Evolutionary conservation across 2,888 invertebrate species (phyloP), one percentile per base, ranked within the genome.

Genomic region (Lobophora halterata): DNA sequence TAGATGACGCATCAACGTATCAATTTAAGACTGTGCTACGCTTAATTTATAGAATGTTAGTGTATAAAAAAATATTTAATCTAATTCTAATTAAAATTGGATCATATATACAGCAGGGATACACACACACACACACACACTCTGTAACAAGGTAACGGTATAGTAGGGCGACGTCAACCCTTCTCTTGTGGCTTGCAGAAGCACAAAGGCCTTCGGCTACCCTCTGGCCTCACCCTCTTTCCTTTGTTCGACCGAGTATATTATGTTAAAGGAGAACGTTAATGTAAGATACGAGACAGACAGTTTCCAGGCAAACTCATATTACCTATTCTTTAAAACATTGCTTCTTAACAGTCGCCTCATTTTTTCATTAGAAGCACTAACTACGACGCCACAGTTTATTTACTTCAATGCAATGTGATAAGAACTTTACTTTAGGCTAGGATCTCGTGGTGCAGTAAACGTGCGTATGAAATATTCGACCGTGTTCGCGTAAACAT

Each of bases 251-350:
- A 56, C n/a, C n/a, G n/a, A n/a, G n/a, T n/a, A n/a, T n/a, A n/a
- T n/a, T n/a, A n/a, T 60, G 64, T 75, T 58, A 73, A 71, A 77
- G 71, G 68, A 67, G 70, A 79, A 80, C 69, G 73, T 73, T 74
- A 64, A 74, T 71, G 64, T 65, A 59, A 76, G 73, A 73, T 74
- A 73, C 59, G 60, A 68, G 54, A 56, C 58, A 56, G 57, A 58
- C 61, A 58, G 64, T 58, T 61, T 56, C 50, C 62, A 65, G 67
- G 70, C 53, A 57, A 61, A 65, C 62, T 67, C 3, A 13, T 69
- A 74, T 70, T 68, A 68, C 73, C n/a, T 69, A 56, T 61, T 64
- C 51, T 58, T 51, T 46, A 55, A 54, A 57, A 52, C 60, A 63
- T 62, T 59, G 54, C 52, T 41, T 45, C 52, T 58, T 58, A 44